A percentile compares a stretch with the other conserved stretches of the same genome.
These are phyloP conservation scores for Serripes groenlandicus DNA, from an alignment of 2,888 invertebrate genomes.

Conservation along the genomic window DNA sequence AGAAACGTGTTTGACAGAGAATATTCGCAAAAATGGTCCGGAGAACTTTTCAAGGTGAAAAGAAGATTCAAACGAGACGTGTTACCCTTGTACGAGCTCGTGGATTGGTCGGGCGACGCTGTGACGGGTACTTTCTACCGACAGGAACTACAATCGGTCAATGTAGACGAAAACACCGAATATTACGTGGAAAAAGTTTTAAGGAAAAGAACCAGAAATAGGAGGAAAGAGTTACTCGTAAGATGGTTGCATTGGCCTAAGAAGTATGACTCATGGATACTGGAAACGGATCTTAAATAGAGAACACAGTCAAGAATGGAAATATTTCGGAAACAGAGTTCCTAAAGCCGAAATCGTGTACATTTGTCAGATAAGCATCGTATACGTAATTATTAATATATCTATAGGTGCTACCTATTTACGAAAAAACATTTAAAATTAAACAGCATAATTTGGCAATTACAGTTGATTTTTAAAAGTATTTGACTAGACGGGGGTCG, in stretches of 20 bases:
- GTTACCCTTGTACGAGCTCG: constrained; percentile 45
- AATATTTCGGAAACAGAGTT: constrained; percentile 29
- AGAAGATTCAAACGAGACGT: constrained; percentile 33
- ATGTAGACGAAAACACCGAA: constrained; percentile 35
- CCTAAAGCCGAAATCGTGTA: constrained; percentile 58
- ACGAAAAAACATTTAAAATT: too few species aligned
- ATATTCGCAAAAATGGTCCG: constrained; percentile 63
- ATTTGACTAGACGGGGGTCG: too few species aligned
- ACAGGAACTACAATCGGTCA: constrained; percentile 51
- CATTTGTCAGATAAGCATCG: constrained; percentile 52
- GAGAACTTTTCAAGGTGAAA: constrained; percentile 51
- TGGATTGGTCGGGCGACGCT: constrained; percentile 38
- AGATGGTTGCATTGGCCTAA: constrained; percentile 64
- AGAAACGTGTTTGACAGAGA: constrained; percentile 50
- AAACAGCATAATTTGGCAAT: too few species aligned
- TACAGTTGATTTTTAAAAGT: too few species aligned
- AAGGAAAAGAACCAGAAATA: constrained; percentile 36
- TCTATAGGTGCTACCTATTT: too few species aligned
- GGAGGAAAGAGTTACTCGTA: constrained; percentile 44
- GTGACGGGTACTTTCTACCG: constrained; percentile 56
- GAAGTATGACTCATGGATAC: constrained; percentile 54
- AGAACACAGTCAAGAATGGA: constrained; percentile 29
- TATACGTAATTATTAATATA: constrained; percentile 46
- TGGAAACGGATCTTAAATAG: constrained; percentile 6
- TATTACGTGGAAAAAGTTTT: constrained; percentile 48